Conservation (phyloP, 2,888 invertebrate species). For the Eupeodes luniger region DNA sequence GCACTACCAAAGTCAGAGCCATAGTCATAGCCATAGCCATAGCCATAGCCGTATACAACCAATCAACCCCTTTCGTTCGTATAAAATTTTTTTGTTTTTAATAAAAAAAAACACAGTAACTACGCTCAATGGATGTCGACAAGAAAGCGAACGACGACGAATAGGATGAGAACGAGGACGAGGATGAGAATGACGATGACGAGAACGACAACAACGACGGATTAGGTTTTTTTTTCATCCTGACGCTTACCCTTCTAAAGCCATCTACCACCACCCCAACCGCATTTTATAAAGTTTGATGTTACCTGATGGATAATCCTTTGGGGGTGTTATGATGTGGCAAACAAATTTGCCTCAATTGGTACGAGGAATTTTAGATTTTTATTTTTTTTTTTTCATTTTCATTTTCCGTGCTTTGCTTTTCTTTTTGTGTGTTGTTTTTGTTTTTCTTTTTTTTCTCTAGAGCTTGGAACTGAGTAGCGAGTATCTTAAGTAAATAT, state of each 20-base stretch:
- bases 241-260: background rate
- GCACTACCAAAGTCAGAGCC: slow-evolving; percentile 6
- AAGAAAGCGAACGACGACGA: background rate
- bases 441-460: slow-evolving; percentile 4
- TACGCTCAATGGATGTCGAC: background rate
- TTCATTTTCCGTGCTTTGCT: background rate
- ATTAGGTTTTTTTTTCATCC: slow-evolving; percentile 19
- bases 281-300: slow-evolving; percentile 35
- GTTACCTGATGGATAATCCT: slow-evolving; percentile 53
- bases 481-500: slow-evolving; percentile 42
- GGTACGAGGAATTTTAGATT: slow-evolving; percentile 53
- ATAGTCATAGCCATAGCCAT: background rate
- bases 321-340: slow-evolving; percentile 53
- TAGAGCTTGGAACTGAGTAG: background rate
- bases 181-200: background rate
- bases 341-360: slow-evolving; percentile 66
- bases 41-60: slow-evolving; percentile 30
- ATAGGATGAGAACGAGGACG: background rate
- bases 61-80: slow-evolving; percentile 64
- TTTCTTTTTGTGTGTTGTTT: background rate
- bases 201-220: slow-evolving; percentile 24
- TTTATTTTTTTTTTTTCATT: background rate
- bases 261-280: background rate
- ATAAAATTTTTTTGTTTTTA: slow-evolving; percentile 48
- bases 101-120: slow-evolving; percentile 15